These are phyloP conservation scores for Daboia siamensis DNA, from an alignment of 2,113 vertebrate genomes.

Conservation along the genomic window DNA sequence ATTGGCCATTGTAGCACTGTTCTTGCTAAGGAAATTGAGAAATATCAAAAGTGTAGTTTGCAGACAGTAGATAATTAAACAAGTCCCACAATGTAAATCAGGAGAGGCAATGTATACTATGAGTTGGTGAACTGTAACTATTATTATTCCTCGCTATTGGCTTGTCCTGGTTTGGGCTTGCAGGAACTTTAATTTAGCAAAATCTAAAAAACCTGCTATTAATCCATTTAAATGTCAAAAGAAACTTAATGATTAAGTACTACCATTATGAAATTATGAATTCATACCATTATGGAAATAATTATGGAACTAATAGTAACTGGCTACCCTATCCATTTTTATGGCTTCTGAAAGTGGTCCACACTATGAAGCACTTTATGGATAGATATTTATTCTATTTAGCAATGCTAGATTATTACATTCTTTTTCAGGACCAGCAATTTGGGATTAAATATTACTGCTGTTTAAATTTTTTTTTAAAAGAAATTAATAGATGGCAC, in stretches of 20 bases:
- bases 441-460: not conserved
- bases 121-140: not conserved
- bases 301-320: not conserved
- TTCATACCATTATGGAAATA: no score
- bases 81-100: not conserved
- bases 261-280: not conserved
- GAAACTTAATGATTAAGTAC: not conserved
- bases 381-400: not conserved
- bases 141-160: not conserved
- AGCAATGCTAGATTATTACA: not conserved
- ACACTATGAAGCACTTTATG: not conserved
- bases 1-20: not conserved
- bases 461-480: not conserved
- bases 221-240: not conserved
- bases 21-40: not conserved
- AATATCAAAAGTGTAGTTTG: not conserved
- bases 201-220: not conserved
- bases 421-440: not conserved
- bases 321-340: not conserved
- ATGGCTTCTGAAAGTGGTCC: not conserved
- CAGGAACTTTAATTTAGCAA: not conserved
- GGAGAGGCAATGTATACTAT: not conserved
- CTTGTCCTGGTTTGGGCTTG: not conserved
- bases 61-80: not conserved
- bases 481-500: not conserved